Percentiles rank a stretch among this genome's conserved stretches.
Evolutionary conservation across 92 coral and sea anemone species (phyloP).

Genomic region (Epizoanthus scotinus): DNA sequence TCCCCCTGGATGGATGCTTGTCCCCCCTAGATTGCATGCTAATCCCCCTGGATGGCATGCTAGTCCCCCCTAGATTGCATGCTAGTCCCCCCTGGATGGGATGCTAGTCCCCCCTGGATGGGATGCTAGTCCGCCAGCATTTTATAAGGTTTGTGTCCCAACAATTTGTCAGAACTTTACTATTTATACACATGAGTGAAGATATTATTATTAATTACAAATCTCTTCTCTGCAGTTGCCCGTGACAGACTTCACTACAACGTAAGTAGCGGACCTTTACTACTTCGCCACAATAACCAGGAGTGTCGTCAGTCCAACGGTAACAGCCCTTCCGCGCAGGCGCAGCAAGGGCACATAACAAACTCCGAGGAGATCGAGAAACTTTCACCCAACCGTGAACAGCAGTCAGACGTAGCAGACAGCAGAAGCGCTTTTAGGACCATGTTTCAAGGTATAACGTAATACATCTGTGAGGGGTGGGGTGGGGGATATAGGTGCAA

Average conservation of each 20-base stretch:
- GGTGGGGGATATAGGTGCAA: background rate
- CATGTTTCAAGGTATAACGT: conserved; percentile 70
- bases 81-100: too few relatives aligned
- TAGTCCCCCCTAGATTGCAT: too few relatives aligned
- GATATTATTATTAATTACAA: background rate
- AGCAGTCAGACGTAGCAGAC: conserved; percentile 29
- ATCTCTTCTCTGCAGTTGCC: background rate
- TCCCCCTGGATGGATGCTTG: too few relatives aligned
- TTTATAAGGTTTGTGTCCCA: too few relatives aligned
- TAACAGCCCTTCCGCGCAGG: conserved; percentile 28
- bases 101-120: too few relatives aligned
- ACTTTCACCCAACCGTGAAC: background rate
- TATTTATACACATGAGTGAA: background rate
- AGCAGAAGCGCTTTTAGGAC: conserved; percentile 81
- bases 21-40: too few relatives aligned
- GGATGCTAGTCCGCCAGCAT: too few relatives aligned
- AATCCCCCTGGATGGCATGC: too few relatives aligned
- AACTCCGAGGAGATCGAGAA: conserved; percentile 16
- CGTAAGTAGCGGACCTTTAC: conserved; percentile 1
- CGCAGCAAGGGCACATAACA: conserved; percentile 28
- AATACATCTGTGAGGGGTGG: background rate
- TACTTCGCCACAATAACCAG: conserved; percentile 5
- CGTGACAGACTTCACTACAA: conserved; percentile 41
- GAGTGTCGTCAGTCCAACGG: background rate
- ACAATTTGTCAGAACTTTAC: background rate